Conservation (phyloP, 2,888 invertebrate genomes). For the Oeneis ivallda region DNA sequence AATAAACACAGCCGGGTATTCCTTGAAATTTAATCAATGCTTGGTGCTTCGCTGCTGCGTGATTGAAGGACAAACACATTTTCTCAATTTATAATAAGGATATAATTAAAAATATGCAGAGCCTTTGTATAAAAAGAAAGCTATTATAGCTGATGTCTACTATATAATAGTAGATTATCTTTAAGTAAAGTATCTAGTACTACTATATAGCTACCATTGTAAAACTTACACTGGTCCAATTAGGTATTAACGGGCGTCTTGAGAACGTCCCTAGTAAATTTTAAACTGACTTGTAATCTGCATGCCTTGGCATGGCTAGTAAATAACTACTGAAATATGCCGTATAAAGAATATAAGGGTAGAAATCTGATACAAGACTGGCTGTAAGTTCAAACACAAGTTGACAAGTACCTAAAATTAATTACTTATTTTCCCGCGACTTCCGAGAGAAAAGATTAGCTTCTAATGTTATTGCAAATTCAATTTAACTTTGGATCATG, state of each 20-base stretch:
- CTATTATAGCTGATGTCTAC: no score
- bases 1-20: no score
- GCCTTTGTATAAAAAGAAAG: no score
- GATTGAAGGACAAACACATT: neutral
- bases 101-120: no score
- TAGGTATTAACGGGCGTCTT: constrained; percentile 38
- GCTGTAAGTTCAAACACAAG: neutral
- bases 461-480: no score
- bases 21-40: neutral
- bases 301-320: constrained; percentile 39
- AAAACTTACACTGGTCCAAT: constrained; percentile 27
- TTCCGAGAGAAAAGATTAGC: no score
- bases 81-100: no score
- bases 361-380: neutral
- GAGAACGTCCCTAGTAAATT: constrained; percentile 39
- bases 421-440: no score
- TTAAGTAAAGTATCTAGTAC: constrained; percentile 1
- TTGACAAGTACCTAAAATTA: no score
- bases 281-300: constrained; percentile 39
- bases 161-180: no score
- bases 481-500: no score
- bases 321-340: constrained; percentile 41
- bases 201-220: neutral
- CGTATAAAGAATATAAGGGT: constrained; percentile 23
- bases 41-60: neutral